Evolutionary conservation across 2,797 vertebrate genomes (phyloP).

Genomic region (Jordanella pulchra): DNA sequence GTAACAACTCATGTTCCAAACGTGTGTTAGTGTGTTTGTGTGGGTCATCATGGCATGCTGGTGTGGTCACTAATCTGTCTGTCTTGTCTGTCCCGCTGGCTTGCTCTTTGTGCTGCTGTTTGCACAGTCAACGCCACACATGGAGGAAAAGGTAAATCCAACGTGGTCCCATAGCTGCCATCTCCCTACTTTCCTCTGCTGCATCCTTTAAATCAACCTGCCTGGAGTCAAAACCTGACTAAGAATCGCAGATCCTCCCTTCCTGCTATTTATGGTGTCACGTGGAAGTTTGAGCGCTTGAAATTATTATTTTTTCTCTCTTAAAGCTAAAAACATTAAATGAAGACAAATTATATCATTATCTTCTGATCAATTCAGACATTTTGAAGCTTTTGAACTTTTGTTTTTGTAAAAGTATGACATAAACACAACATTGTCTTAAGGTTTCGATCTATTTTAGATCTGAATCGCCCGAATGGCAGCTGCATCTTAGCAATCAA

Average conservation of each 20-base stretch:
- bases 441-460: neutral
- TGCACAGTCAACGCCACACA: slow-evolving; percentile 94
- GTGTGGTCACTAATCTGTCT: slow-evolving; percentile 65
- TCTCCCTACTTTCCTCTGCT: slow-evolving; percentile 11
- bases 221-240: slow-evolving; percentile 21
- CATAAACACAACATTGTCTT: too few species aligned
- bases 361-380: too few species aligned
- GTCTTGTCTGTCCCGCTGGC: slow-evolving; percentile 79
- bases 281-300: neutral
- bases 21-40: slow-evolving; percentile 14
- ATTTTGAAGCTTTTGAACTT: too few species aligned
- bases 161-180: slow-evolving; percentile 37
- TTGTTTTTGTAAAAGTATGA: too few species aligned
- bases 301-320: neutral
- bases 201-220: slow-evolving; percentile 35
- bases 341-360: neutral
- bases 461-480: neutral
- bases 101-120: slow-evolving; percentile 85
- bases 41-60: slow-evolving; percentile 46
- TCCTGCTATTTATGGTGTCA: neutral
- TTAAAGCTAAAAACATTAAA: too few species aligned
- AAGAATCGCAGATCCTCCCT: slow-evolving; percentile 10
- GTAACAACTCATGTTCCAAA: neutral
- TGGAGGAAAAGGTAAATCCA: slow-evolving; percentile 98
- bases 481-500: neutral